phyloP scores from a whole-genome alignment of 2,888 invertebrate genomes.

The Phyllotreta cruciferae region DNA sequence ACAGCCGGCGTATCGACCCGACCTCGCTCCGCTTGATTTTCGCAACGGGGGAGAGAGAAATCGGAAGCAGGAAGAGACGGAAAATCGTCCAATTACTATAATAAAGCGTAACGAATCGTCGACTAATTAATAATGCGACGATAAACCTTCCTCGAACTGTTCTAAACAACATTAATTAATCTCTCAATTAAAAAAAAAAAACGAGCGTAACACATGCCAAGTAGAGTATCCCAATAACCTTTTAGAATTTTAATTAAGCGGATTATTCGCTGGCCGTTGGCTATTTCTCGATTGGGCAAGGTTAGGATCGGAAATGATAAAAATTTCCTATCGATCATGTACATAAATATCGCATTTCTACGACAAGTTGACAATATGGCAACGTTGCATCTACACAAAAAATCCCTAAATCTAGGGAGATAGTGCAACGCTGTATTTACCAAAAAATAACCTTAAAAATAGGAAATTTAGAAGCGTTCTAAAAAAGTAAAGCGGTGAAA shows the following conservation, averaged over 20 bases:
- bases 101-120: too few species aligned
- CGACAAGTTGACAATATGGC: too few species aligned
- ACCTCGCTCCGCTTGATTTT: background rate
- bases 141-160: background rate
- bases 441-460: too few species aligned
- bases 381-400: too few species aligned
- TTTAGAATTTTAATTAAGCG: conserved; percentile 8
- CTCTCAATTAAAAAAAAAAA: conserved; percentile 12
- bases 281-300: conserved; percentile 4
- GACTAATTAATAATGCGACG: too few species aligned
- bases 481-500: too few species aligned
- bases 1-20: background rate
- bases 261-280: conserved; percentile 1
- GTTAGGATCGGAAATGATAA: conserved; percentile 10
- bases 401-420: too few species aligned
- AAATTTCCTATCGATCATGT: background rate
- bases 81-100: too few species aligned
- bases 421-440: too few species aligned
- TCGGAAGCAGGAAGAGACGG: background rate
- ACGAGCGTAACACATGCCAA: too few species aligned
- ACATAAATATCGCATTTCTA: too few species aligned
- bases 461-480: too few species aligned
- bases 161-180: conserved; percentile 11
- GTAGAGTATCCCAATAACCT: background rate
- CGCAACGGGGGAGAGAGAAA: background rate